These are phyloP conservation scores for Python bivittatus DNA, from an alignment of 2,113 vertebrate species.

Conservation along the genomic window DNA sequence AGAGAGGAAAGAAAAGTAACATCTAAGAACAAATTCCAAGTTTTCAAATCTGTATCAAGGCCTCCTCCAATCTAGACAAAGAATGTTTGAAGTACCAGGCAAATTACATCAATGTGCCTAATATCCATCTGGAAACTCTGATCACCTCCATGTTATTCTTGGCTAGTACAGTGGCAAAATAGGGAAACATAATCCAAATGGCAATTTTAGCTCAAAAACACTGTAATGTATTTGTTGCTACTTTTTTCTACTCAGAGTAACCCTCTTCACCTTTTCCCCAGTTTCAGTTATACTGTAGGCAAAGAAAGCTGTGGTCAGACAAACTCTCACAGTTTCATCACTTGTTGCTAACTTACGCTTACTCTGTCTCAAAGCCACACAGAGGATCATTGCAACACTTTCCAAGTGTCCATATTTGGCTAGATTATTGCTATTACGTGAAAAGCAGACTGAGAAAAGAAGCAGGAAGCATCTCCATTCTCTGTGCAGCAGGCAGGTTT, in stretches of 20 bases:
- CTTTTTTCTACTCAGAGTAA: too few species aligned
- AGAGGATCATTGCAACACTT: not conserved
- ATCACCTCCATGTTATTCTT: not conserved
- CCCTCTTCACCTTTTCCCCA: too few species aligned
- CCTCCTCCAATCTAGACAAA: not conserved
- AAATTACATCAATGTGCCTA: not conserved
- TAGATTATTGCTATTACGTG: not conserved
- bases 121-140: not conserved
- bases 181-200: not conserved
- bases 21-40: not conserved
- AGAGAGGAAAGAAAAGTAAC: not conserved
- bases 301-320: not conserved
- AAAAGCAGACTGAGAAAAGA: not conserved
- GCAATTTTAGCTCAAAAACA: not conserved
- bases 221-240: not conserved
- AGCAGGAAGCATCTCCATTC: not conserved
- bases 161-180: not conserved
- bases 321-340: not conserved
- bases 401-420: not conserved
- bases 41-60: not conserved
- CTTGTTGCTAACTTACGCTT: not conserved
- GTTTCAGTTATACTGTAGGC: not conserved
- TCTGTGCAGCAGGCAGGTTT: conserved; percentile 6
- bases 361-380: not conserved
- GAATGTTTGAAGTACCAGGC: not conserved